Percentiles rank a stretch among this genome's conserved stretches.
These are phyloP conservation scores for Chromobotia macracanthus DNA, from an alignment of 2,797 vertebrate genomes.

Conservation along the genomic window DNA sequence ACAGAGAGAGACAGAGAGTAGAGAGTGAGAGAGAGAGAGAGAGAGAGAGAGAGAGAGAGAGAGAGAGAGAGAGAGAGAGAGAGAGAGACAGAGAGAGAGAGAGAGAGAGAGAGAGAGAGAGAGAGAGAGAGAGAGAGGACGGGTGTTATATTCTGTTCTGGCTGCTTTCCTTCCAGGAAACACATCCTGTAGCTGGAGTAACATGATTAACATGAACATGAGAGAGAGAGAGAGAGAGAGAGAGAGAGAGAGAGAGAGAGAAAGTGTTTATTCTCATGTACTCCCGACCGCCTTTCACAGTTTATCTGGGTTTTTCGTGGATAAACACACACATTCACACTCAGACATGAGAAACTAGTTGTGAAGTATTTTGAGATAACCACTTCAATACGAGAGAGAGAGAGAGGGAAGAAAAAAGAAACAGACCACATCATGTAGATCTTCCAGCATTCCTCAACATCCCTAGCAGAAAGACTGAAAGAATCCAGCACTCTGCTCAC, in stretches of 20 bases:
- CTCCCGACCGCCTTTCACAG: conserved; percentile 1
- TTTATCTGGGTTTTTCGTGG: conserved; percentile 29
- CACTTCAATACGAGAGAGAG: conserved; percentile 12
- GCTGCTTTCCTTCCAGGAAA: conserved; percentile 94
- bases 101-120: conserved; percentile 11
- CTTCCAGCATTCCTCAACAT: conserved; percentile 30
- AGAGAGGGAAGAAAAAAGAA: conserved; percentile 17
- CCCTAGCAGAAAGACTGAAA: conserved; percentile 29
- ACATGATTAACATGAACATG: conserved; percentile 40
- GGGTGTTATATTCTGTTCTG: conserved; percentile 74
- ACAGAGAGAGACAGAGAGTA: too few relatives aligned
- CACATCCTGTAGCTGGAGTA: conserved; percentile 87
- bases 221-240: too few relatives aligned
- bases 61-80: too few relatives aligned
- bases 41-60: too few relatives aligned
- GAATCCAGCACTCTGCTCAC: conserved; percentile 5
- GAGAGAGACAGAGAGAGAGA: too few relatives aligned
- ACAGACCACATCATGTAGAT: conserved; percentile 15
- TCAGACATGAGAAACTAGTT: conserved; percentile 17
- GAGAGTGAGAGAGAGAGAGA: too few relatives aligned
- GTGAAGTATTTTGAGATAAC: conserved; percentile 20
- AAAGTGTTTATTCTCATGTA: conserved; percentile 7
- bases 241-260: too few relatives aligned
- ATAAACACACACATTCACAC: neutral
- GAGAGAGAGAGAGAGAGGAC: conserved; percentile 39